phyloP scores from a whole-genome alignment of 2,888 invertebrate genomes.

The Ceratothoa steindachneri region DNA sequence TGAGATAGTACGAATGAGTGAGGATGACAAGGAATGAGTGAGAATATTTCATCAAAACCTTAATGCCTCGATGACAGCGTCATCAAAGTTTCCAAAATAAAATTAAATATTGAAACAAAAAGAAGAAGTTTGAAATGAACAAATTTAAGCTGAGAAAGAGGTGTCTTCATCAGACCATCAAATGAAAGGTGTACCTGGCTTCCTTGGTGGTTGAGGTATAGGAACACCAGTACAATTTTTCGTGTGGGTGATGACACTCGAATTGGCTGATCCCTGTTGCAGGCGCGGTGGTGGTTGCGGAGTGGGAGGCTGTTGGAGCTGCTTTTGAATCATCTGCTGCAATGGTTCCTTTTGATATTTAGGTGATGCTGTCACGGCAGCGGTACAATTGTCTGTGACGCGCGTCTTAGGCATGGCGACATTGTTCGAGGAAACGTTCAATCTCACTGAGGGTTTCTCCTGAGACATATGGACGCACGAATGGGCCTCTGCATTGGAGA shows the following conservation, averaged over 20 bases:
- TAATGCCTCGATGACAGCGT: too few species aligned
- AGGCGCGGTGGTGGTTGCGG: not conserved
- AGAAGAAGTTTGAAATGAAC: too few species aligned
- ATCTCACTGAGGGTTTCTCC: not conserved
- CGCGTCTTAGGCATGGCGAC: not conserved
- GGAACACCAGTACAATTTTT: not conserved
- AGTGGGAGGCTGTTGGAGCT: not conserved
- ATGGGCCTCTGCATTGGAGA: not conserved
- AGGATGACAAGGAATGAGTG: too few species aligned
- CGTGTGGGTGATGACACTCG: not conserved
- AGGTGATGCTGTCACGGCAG: not conserved
- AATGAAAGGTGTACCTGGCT: too few species aligned
- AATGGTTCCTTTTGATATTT: not conserved
- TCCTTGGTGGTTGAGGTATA: not conserved
- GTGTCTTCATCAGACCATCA: too few species aligned
- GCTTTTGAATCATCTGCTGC: not conserved
- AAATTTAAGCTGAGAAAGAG: too few species aligned
- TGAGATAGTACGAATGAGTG: too few species aligned
- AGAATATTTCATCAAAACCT: too few species aligned
- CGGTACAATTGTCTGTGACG: not conserved
- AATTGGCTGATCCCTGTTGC: not conserved
- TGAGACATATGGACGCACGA: not conserved
- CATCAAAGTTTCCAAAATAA: too few species aligned
- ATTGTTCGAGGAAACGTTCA: not conserved
- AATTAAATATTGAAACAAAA: too few species aligned